These are phyloP conservation scores for Myotis pilosus DNA, from an alignment of 2,797 vertebrate species.

Conservation along the genomic window DNA sequence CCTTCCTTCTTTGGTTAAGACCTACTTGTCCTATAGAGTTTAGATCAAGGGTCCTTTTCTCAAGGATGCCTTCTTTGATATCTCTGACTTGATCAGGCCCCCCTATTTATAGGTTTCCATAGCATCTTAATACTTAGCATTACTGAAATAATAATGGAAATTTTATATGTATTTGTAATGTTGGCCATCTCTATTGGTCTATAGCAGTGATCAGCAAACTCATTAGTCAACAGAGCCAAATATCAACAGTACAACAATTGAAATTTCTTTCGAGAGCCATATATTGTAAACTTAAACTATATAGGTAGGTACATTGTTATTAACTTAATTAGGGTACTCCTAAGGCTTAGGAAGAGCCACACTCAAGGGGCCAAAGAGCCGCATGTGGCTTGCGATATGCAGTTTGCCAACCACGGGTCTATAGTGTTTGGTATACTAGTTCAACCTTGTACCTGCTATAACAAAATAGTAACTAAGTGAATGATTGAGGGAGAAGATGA, in stretches of 20 bases:
- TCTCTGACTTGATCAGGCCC: not conserved
- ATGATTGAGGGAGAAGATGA: not conserved
- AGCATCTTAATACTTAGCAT: not conserved
- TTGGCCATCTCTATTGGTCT: not conserved
- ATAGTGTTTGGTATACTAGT: not conserved
- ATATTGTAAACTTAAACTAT: no score
- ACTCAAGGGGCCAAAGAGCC: no score
- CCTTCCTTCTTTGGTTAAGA: not conserved
- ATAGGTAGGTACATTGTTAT: no score
- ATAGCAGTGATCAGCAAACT: not conserved
- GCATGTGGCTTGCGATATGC: no score
- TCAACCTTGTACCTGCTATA: not conserved
- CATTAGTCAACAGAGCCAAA: no score
- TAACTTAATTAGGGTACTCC: no score
- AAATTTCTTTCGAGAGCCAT: no score
- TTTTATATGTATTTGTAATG: not conserved
- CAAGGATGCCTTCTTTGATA: not conserved
- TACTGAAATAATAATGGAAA: slow-evolving; percentile 24
- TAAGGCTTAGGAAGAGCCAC: no score
- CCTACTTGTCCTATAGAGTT: not conserved
- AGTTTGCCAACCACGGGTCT: no score
- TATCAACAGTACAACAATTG: no score
- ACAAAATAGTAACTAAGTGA: slow-evolving; percentile 11
- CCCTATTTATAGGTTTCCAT: not conserved
- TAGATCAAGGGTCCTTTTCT: not conserved